Percentiles rank a stretch among this genome's conserved stretches.
These are phyloP conservation scores for Astropecten irregularis DNA, from an alignment of 53 echinoderm and acorn worm genomes.

Conservation along the genomic window DNA sequence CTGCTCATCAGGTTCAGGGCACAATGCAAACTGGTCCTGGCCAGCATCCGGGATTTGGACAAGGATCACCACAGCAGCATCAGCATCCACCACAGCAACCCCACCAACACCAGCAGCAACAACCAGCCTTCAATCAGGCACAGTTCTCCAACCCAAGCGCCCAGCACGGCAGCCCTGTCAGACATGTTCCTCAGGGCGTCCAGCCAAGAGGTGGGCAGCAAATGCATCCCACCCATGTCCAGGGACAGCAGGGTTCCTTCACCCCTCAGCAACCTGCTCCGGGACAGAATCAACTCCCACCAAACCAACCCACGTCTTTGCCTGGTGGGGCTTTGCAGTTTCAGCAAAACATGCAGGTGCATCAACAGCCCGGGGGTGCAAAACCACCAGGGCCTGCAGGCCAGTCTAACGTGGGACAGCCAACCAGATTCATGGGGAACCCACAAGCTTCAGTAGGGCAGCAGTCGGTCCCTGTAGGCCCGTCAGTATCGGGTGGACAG, in stretches of 20 bases:
- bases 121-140: conserved; percentile 52
- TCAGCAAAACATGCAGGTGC: background rate
- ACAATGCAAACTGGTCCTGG: background rate
- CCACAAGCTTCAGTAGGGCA: background rate
- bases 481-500: conserved; percentile 1
- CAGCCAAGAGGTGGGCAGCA: conserved; percentile 21
- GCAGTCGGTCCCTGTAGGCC: background rate
- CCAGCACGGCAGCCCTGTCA: conserved; percentile 50
- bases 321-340: background rate
- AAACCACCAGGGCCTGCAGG: background rate
- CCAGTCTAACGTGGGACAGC: background rate
- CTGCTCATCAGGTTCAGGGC: conserved; percentile 13
- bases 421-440: background rate
- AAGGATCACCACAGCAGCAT: conserved; percentile 19
- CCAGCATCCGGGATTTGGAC: conserved; percentile 32
- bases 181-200: conserved; percentile 25
- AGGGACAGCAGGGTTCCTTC: conserved; percentile 14
- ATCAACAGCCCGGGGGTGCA: background rate
- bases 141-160: conserved; percentile 16
- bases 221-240: background rate
- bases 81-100: background rate
- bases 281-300: background rate
- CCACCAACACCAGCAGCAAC: conserved; percentile 43
- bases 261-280: conserved; percentile 33
- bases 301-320: background rate